Evolutionary conservation across 2,888 invertebrate species (phyloP).

Genomic region (Axea sp.): DNA sequence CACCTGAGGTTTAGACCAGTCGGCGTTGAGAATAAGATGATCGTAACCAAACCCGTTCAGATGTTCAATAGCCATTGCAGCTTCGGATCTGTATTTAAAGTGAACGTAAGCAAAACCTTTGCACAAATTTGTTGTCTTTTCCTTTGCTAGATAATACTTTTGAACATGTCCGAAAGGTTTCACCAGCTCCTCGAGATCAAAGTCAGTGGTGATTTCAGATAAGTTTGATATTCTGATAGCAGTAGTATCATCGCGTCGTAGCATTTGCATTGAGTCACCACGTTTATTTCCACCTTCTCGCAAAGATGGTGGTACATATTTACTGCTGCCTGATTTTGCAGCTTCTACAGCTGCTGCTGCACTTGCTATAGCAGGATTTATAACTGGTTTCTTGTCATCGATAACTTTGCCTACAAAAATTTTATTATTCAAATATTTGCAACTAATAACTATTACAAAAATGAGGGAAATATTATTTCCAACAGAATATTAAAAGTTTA

Average conservation of each 20-base stretch:
- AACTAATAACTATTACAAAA: too few relatives aligned
- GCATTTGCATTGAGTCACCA: constrained; percentile 84
- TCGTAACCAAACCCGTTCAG: constrained; percentile 98
- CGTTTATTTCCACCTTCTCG: constrained; percentile 91
- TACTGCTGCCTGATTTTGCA: constrained; percentile 80
- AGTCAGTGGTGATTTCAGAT: constrained; percentile 96
- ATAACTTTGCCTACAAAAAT: constrained; percentile 69
- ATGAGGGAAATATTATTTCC: too few relatives aligned
- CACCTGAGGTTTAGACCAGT: constrained; percentile 95
- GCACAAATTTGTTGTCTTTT: constrained; percentile 91
- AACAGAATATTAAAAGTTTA: too few relatives aligned
- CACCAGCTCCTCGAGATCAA: constrained; percentile 97
- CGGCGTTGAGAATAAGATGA: constrained; percentile 98
- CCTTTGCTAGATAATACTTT: constrained; percentile 97
- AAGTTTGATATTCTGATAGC: constrained; percentile 98
- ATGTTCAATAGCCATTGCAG: constrained; percentile 92
- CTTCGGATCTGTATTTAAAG: constrained; percentile 94
- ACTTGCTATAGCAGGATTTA: constrained; percentile 46
- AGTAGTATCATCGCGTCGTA: constrained; percentile 89
- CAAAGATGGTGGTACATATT: constrained; percentile 93
- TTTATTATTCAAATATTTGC: too few relatives aligned
- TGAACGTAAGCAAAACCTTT: constrained; percentile 99
- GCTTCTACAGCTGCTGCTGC: too few relatives aligned
- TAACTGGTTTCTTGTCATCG: constrained; percentile 78
- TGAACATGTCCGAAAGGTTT: constrained; percentile 95